Evolutionary conservation across 2,888 invertebrate species (phyloP).

Genomic region (Stenichneumon culpator): DNA sequence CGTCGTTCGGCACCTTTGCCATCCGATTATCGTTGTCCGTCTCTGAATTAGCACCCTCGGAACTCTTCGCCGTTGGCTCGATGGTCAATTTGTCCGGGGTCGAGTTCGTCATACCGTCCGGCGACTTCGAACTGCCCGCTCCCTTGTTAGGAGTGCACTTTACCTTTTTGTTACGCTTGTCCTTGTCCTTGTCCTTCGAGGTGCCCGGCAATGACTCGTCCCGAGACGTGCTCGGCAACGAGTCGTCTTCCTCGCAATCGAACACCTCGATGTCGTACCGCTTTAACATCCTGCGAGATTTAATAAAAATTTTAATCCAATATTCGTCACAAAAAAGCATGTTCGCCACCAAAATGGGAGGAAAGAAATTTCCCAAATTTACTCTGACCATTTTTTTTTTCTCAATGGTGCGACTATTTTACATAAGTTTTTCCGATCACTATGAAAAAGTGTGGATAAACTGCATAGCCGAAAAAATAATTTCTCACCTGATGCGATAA

Average conservation of each 20-base stretch:
- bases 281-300: conserved; percentile 89
- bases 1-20: conserved; percentile 65
- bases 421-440: too few relatives aligned
- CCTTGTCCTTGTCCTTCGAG: conserved; percentile 74
- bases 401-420: background rate
- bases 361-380: background rate
- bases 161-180: conserved; percentile 67
- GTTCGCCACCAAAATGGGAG: background rate
- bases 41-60: conserved; percentile 73
- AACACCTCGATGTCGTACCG: conserved; percentile 90
- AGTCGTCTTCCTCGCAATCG: conserved; percentile 87
- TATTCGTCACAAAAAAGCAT: background rate
- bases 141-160: conserved; percentile 65
- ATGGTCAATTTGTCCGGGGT: conserved; percentile 78
- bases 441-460: too few relatives aligned
- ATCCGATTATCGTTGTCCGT: conserved; percentile 71
- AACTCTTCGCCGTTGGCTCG: conserved; percentile 71
- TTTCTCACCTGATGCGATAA: conserved; percentile 88
- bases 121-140: conserved; percentile 67
- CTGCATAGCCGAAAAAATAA: background rate
- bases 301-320: conserved; percentile 27
- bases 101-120: conserved; percentile 75
- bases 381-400: background rate
- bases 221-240: conserved; percentile 71
- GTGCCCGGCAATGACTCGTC: conserved; percentile 70